Evolutionary conservation across 1,140 invertebrate species (phyloP), one percentile per base, ranked within the genome.

Genomic region (Mizuhopecten yessoensis): DNA sequence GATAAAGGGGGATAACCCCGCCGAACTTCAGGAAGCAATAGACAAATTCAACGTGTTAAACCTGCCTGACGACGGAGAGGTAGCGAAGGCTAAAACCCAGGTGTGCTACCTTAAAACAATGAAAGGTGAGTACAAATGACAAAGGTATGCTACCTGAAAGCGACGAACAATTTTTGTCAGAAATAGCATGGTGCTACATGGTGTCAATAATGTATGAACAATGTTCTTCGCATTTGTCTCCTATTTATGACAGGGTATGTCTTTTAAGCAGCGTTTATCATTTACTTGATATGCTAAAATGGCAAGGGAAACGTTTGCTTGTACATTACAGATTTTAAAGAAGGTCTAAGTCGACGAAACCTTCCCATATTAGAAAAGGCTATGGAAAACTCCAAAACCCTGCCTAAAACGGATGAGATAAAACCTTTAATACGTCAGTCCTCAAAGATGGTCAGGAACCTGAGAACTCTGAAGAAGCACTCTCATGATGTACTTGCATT

Each of bases 401-500:
- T 34, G 39, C 88, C n/a, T n/a, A 34, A 87, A 34, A 17, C 57
- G 1, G 57, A 75, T n/a, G 57, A 75, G n/a, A 75, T 75, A n/a
- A 75, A 75, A 36, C 29, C 34, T 20, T 87, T 89, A 34, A 17
- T 90, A 42, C 91, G 57, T 29, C 57, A 93, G n/a, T 92, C 92
- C 0, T 89, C 92, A 34, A 34, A 86, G 17, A 36, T 92, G 10
- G 34, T 92, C 39, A 49, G 89, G 23, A 88, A 94, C 39, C 42
- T 94, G 45, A 57, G 42, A 34, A 90, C 92, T 33, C 86, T 94
- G n/a, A 92, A 92, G 86, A 93, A 90, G 42, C 93, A 92, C 57
- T 36, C 93, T 86, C 92, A 93, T 45, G 91, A 92, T 75, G 90
- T 94, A 5, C 87, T 94, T 34, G 91, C 88, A 10, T 87, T 94